phyloP scores from a whole-genome alignment of 2,888 invertebrate genomes.

The Xanthia icteritia region DNA sequence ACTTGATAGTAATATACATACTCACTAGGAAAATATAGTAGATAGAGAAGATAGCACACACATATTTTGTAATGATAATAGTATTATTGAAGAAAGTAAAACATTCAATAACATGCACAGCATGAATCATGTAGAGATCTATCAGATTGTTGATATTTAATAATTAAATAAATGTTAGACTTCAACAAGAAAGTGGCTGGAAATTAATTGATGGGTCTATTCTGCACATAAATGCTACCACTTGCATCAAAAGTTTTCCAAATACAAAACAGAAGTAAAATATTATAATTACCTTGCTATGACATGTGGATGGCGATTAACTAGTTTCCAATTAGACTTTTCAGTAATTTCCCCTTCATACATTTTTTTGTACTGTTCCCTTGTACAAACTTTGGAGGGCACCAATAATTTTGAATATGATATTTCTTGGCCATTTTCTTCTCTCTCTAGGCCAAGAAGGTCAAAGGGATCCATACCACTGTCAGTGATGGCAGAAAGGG shows the following conservation, averaged over 20 bases:
- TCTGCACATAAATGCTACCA: slow-evolving; percentile 26
- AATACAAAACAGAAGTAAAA: slow-evolving; percentile 18
- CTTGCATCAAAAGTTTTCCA: slow-evolving; percentile 6
- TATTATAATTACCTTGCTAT: slow-evolving; percentile 88
- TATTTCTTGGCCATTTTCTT: slow-evolving; percentile 96
- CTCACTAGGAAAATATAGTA: slow-evolving; percentile 35
- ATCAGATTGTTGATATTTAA: slow-evolving; percentile 11
- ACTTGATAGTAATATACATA: slow-evolving; percentile 21
- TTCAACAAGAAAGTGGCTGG: slow-evolving; percentile 29
- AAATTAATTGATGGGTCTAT: slow-evolving; percentile 24
- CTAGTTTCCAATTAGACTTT: slow-evolving; percentile 84
- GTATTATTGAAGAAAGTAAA: slow-evolving; percentile 40
- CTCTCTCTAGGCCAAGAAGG: slow-evolving; percentile 94
- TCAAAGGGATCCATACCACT: slow-evolving; percentile 96
- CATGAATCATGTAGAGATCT: slow-evolving; percentile 28
- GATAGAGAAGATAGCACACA: slow-evolving; percentile 39
- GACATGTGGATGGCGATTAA: slow-evolving; percentile 88
- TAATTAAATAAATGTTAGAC: slow-evolving; percentile 30
- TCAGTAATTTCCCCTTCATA: slow-evolving; percentile 87
- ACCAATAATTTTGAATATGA: slow-evolving; percentile 96
- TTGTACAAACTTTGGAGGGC: slow-evolving; percentile 91
- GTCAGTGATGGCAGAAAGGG: slow-evolving; percentile 95
- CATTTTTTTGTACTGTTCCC: slow-evolving; percentile 87
- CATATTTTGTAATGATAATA: slow-evolving; percentile 41
- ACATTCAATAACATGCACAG: slow-evolving; percentile 67